Conservation (phyloP, 2,797 vertebrate species). For the Epinephelus malabaricus region DNA sequence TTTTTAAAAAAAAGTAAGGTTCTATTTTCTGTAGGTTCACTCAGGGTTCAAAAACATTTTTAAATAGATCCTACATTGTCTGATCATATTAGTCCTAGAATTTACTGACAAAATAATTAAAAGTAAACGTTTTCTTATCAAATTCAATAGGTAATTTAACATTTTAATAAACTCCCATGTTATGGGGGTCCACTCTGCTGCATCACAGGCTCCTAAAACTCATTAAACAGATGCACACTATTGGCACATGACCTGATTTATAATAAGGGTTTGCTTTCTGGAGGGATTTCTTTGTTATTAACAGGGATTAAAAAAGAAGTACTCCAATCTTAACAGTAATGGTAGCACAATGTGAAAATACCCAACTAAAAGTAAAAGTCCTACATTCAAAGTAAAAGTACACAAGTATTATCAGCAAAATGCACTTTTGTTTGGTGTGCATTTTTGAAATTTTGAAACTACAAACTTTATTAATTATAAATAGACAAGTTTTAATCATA, state of each 20-base stretch:
- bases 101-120: too few relatives aligned
- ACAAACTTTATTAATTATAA: too few relatives aligned
- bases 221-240: background rate
- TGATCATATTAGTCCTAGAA: too few relatives aligned
- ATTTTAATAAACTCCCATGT: background rate
- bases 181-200: background rate
- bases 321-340: background rate
- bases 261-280: background rate
- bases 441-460: too few relatives aligned
- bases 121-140: too few relatives aligned
- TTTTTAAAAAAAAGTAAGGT: background rate
- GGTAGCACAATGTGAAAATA: background rate
- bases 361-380: background rate
- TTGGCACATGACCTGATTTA: background rate
- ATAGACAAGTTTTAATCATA: too few relatives aligned
- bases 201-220: background rate
- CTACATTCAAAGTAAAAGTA: too few relatives aligned
- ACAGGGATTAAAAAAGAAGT: background rate
- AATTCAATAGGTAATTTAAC: background rate
- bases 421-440: too few relatives aligned
- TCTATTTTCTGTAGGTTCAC: too few relatives aligned
- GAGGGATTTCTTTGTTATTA: slow-evolving; percentile 6
- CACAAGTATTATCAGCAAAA: too few relatives aligned
- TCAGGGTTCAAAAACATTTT: too few relatives aligned
- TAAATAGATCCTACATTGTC: too few relatives aligned